phyloP scores from a whole-genome alignment of 2,797 vertebrate species.

The Artibeus lituratus region DNA sequence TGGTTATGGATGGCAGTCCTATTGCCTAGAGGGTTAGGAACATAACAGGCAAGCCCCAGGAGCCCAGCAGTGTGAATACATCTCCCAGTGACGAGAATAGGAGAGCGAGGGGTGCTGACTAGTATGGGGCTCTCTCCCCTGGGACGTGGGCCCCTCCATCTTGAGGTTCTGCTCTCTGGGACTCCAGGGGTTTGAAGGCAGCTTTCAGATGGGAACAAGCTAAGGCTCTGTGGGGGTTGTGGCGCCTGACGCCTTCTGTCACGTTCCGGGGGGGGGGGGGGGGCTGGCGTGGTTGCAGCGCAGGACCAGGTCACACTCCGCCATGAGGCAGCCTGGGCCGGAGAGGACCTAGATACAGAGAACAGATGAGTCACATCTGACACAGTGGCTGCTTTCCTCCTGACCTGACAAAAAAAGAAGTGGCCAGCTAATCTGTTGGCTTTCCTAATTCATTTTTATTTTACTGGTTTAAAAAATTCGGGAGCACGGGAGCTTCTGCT shows the following conservation, averaged over 20 bases:
- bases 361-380: background rate
- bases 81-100: background rate
- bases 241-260: background rate
- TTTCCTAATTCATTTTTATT: background rate
- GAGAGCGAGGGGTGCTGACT: background rate
- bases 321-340: background rate
- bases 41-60: background rate
- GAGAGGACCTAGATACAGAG: background rate
- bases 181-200: background rate
- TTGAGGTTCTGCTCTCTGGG: background rate
- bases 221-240: background rate
- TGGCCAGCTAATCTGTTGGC: background rate
- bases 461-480: background rate
- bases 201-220: background rate
- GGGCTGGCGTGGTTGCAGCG: background rate
- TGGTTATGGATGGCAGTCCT: background rate
- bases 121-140: accelerated
- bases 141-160: accelerated
- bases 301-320: too few relatives aligned
- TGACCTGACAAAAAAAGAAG: background rate
- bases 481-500: background rate
- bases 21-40: background rate
- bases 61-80: background rate
- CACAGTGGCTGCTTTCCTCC: background rate
- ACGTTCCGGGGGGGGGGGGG: too few relatives aligned